phyloP scores from a whole-genome alignment of 2,797 vertebrate genomes.

The Pelobates cultripes region DNA sequence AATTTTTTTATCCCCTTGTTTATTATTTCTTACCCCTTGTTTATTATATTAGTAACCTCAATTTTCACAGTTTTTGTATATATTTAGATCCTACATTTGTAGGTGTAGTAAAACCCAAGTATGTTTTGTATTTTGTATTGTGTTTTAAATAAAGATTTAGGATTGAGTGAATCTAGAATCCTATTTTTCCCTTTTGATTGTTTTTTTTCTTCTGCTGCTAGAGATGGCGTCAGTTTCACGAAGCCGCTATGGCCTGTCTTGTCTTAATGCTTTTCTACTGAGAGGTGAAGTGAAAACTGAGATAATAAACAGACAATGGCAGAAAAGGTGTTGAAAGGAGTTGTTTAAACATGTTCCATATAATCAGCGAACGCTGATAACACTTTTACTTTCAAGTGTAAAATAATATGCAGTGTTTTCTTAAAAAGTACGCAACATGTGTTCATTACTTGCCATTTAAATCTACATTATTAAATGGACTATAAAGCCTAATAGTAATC shows the following conservation, averaged over 20 bases:
- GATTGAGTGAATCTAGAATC: not conserved
- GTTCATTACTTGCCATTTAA: not conserved
- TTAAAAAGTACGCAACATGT: not conserved
- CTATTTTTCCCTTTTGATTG: not conserved
- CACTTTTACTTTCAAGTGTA: slow-evolving; percentile 20
- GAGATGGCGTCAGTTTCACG: not conserved
- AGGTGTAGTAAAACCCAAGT: too few relatives aligned
- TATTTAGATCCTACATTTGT: too few relatives aligned
- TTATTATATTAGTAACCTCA: too few relatives aligned
- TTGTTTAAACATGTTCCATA: slow-evolving; percentile 36
- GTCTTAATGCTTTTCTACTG: slow-evolving; percentile 8
- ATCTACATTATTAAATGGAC: not conserved
- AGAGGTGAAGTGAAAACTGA: slow-evolving; percentile 48
- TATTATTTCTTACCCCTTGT: too few relatives aligned
- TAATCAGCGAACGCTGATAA: slow-evolving; percentile 28
- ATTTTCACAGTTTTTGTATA: too few relatives aligned
- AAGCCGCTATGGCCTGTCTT: not conserved
- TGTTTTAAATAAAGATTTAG: not conserved
- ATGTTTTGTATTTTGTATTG: not conserved
- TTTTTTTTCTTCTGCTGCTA: not conserved
- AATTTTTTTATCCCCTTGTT: too few relatives aligned
- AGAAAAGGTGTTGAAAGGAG: slow-evolving; percentile 40
- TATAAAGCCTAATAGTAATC: too few relatives aligned
- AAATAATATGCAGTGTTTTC: slow-evolving; percentile 17
- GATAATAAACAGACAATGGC: slow-evolving; percentile 34